Conservation (phyloP, 2,113 vertebrate genomes). For the Eupsittula cactorum region DNA sequence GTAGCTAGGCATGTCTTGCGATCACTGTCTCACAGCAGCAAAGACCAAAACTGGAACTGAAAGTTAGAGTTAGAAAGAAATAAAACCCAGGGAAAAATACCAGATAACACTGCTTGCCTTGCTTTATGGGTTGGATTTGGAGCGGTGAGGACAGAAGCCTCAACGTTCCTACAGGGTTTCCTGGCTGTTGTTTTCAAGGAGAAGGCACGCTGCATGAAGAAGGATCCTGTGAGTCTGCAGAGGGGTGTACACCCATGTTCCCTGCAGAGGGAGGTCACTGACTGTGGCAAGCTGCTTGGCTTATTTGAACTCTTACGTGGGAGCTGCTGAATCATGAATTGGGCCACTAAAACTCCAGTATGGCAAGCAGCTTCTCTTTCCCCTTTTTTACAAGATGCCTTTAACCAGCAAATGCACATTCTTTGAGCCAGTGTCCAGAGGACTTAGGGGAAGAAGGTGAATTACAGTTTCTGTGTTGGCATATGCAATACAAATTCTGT, state of each 20-base stretch:
- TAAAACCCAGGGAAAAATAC: not conserved
- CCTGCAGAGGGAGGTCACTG: not conserved
- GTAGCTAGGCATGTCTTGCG: not conserved
- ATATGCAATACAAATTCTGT: not conserved
- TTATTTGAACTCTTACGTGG: not conserved
- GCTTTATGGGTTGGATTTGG: not conserved
- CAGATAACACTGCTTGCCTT: not conserved
- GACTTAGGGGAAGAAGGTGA: not conserved
- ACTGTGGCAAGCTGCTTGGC: not conserved
- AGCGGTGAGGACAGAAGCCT: not conserved
- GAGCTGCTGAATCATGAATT: not conserved
- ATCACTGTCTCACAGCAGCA: not conserved
- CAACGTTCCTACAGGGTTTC: not conserved
- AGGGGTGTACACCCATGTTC: not conserved
- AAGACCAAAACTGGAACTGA: conserved; percentile 42
- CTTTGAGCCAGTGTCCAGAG: not conserved
- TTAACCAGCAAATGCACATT: not conserved
- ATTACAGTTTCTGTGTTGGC: not conserved
- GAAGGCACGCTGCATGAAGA: not conserved
- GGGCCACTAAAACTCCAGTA: not conserved
- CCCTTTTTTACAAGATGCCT: not conserved
- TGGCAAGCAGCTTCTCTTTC: not conserved
- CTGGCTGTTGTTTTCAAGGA: not conserved
- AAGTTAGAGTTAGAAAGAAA: not conserved
- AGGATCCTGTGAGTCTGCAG: not conserved